A percentile compares a stretch with the other conserved stretches of the same genome.
These are phyloP conservation scores for Prochilodus magdalenae DNA, from an alignment of 2,113 vertebrate genomes.

Conservation along the genomic window DNA sequence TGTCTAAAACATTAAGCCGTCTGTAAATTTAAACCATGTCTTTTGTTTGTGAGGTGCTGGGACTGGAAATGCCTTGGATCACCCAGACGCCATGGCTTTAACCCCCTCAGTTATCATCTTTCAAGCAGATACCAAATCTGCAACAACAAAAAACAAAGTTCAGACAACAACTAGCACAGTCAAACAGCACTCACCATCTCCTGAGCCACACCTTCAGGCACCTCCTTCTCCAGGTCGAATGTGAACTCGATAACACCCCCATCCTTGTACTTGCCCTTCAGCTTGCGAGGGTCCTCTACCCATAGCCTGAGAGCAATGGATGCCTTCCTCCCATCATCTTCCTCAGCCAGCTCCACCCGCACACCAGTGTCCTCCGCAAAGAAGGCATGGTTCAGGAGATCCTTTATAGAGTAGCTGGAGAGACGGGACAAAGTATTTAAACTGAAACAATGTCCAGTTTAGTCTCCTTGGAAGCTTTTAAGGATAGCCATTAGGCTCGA, in stretches of 20 bases:
- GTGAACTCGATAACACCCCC: constrained; percentile 97
- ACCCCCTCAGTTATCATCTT: no score
- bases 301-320: constrained; percentile 95
- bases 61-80: no score
- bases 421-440: not conserved
- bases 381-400: constrained; percentile 96
- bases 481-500: no score
- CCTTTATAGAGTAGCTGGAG: constrained; percentile 94
- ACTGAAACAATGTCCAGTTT: not conserved
- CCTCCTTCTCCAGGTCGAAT: constrained; percentile 92
- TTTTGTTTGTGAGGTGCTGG: no score
- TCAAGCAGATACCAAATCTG: no score
- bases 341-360: constrained; percentile 96
- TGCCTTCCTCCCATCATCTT: constrained; percentile 92
- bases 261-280: constrained; percentile 98
- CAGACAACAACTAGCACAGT: not conserved
- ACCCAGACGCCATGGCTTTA: no score
- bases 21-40: no score
- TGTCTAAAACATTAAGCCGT: no score
- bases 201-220: constrained; percentile 94
- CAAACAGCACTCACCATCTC: constrained; percentile 88
- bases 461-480: no score
- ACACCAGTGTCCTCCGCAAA: constrained; percentile 98
- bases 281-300: constrained; percentile 96
- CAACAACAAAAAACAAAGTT: no score